Conservation (phyloP, 2,888 invertebrate species). For the Limnephilus auricula region DNA sequence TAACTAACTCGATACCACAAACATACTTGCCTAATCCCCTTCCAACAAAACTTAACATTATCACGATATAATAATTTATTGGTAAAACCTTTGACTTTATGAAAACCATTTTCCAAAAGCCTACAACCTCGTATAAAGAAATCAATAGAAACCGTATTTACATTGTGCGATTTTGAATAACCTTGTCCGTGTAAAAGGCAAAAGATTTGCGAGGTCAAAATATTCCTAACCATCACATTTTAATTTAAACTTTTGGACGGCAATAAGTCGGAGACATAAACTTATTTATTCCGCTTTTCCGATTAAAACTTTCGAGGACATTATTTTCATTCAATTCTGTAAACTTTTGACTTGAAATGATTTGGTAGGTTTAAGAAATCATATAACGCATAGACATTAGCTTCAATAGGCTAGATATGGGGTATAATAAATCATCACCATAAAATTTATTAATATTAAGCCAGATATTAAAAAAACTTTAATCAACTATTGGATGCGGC, state of each 20-base stretch:
- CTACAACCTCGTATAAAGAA: background rate
- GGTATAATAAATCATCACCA: background rate
- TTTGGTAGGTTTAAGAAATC: background rate
- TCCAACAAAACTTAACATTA: background rate
- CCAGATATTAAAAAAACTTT: no score
- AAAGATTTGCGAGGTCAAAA: slow-evolving; percentile 33
- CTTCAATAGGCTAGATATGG: background rate
- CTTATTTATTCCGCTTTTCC: slow-evolving; percentile 5
- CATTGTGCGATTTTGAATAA: background rate
- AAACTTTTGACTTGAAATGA: slow-evolving; percentile 8
- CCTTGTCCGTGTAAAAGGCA: background rate
- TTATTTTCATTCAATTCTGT: background rate
- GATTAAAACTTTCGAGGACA: slow-evolving; percentile 8
- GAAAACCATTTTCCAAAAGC: background rate
- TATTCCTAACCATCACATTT: background rate
- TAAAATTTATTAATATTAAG: no score
- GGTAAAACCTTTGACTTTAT: background rate
- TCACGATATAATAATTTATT: background rate
- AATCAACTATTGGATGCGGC: no score
- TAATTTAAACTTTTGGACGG: slow-evolving; percentile 21
- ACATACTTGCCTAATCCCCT: background rate
- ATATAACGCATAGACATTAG: background rate
- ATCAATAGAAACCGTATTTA: background rate
- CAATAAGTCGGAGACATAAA: background rate
- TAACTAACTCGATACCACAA: background rate